Evolutionary conservation across 2,888 invertebrate species (phyloP), one percentile per base, ranked within the genome.

Genomic region (Thera obeliscata): DNA sequence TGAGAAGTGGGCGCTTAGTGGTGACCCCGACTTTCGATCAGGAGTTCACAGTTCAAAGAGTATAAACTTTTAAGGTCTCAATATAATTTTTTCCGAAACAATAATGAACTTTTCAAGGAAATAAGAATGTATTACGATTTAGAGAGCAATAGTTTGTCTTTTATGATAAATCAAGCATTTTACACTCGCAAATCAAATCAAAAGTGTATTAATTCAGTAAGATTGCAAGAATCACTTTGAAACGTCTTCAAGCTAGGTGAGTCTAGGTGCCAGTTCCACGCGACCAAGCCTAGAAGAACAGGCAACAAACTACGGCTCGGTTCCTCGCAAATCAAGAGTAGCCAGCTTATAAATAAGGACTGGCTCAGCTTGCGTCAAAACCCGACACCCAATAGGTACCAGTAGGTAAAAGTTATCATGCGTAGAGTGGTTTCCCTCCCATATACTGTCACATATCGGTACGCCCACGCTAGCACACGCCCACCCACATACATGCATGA

Each of bases 381-480:
- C 61, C 36, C 35, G 43, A 38, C 46, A 59, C 41, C 68, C 68
- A 68, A 68, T 68, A 68, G 61, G 49, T 61, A 61, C 55, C 50
- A 57, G 64, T 68, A 68, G 68, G 68, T 55, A 61, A 68, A 65
- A 61, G 64, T 56, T 72, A 61, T 46, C 64, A 69, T 58, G 58
- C 58, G 68, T 68, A 55, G 55, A 55, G 49, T 49, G 36, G 52
- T 63, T 75, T 74, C 56, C 68, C 68, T 64, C 78, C 81, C 82
- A 85, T 84, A 69, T 83, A 83, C 79, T 76, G 81, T 69, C 80
- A 85, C 81, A 79, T 73, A 78, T 66, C 80, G 83, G 66, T 85
- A 87, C 91, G 91, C 92, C 92, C 81, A 89, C 85, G 70, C 70
- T 35, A 69, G 43, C 77, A 74, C 74, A 90, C 90, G 90, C 91